Conservation (phyloP, 2,113 vertebrate genomes). For the Percina caprodes region DNA sequence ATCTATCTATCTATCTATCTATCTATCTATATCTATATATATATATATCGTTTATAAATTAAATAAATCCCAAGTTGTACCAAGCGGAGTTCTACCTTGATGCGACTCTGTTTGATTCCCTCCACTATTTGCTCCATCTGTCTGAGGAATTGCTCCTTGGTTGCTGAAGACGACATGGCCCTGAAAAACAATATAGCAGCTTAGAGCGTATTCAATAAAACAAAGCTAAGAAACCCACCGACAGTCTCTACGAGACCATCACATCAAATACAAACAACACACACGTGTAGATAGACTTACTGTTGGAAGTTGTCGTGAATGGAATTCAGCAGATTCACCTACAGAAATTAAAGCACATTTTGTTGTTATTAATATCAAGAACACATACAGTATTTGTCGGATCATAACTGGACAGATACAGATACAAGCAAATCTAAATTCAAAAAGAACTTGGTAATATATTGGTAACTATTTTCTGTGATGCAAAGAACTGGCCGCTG, state of each 20-base stretch:
- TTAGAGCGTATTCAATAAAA: neutral
- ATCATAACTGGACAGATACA: neutral
- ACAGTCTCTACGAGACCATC: neutral
- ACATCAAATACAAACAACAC: neutral
- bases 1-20: too few relatives aligned
- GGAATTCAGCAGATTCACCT: conserved; percentile 98
- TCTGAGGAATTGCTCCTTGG: conserved; percentile 95
- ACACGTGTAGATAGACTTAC: conserved; percentile 80
- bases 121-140: conserved; percentile 99
- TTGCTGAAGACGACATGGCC: conserved; percentile 94
- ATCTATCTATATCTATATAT: too few relatives aligned
- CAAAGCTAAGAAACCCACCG: neutral
- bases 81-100: conserved; percentile 85
- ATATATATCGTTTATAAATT: too few relatives aligned
- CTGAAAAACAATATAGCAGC: conserved; percentile 69
- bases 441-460: neutral
- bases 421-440: neutral
- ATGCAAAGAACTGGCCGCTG: neutral
- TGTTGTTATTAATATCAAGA: neutral
- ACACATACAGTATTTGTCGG: neutral
- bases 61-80: neutral
- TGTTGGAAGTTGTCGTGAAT: conserved; percentile 99
- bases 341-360: conserved; percentile 8
- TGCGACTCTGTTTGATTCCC: conserved; percentile 96
- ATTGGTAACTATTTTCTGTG: too few relatives aligned